Percentiles rank a stretch among this genome's conserved stretches.
These are phyloP conservation scores for Peromyscus polionotus DNA, from an alignment of 2,113 vertebrate species.

Conservation along the genomic window DNA sequence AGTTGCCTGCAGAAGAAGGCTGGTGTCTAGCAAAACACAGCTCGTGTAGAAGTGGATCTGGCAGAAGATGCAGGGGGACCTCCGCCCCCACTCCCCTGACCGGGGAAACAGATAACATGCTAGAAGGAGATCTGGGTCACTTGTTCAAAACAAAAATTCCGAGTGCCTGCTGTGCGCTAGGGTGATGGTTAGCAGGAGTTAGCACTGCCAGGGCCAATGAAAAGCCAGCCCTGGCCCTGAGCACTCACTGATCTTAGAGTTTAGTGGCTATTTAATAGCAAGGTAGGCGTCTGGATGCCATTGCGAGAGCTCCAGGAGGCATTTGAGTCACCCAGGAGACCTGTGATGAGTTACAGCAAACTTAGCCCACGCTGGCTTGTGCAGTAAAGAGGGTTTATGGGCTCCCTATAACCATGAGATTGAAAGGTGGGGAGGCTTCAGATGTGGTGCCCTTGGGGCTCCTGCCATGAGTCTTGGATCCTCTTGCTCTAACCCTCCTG, in stretches of 20 bases:
- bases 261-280: constrained; percentile 48
- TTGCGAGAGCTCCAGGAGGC: constrained; percentile 22
- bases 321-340: constrained; percentile 57
- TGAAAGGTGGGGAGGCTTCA: constrained; percentile 44
- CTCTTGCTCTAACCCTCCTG: not conserved
- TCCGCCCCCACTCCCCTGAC: not conserved
- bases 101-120: not conserved
- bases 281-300: constrained; percentile 44
- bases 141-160: not conserved
- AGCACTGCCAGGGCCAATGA: not conserved
- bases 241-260: not conserved
- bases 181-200: not conserved
- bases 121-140: not conserved
- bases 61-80: not conserved
- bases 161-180: not conserved
- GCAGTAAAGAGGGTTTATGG: constrained; percentile 61
- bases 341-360: constrained; percentile 45
- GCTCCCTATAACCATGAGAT: not conserved
- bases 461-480: not conserved
- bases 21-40: not conserved
- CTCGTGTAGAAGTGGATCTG: not conserved
- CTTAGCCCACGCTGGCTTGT: not conserved
- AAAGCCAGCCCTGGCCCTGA: not conserved
- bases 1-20: not conserved
- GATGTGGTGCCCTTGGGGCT: not conserved